Base-by-base conservation (phyloP, 2,113 vertebrate species). In the Lycocorax pyrrhopterus region DNA sequence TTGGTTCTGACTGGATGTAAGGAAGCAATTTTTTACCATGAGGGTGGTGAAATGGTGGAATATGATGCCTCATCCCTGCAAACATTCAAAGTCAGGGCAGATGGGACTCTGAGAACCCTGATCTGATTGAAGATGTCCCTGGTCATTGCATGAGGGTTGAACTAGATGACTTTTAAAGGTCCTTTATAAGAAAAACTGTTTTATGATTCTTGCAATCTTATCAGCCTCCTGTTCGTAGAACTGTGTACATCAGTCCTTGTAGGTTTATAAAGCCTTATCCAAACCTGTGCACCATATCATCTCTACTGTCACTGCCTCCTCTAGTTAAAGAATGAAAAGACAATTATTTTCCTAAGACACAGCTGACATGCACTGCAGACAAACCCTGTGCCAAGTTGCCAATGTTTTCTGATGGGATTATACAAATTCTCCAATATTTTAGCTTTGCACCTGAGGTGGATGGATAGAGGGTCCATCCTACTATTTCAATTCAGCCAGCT, bases 1-100 rank as follows among this genome's bases (percentile, higher is more conserved):
- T 62, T n/a, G 8, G 7, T 35, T 83, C 62, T 89, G 30, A 69
- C 21, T 41, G 41, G 30, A 23, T 41, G 21, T 22, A 60, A 18
- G 12, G 53, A 55, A 53, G 4, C 4, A n/a, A 7, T 7, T 41
- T 75, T 59, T 75, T 53, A 22, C 0, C 0, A 5, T 43, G 20
- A 49, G 15, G 9, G 6, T 52, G 15, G 9, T 47, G 27, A 58
- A 72, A 49, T 3, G 53, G 6, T 35, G 35, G 10, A 6, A 35
- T 29, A 27, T 3, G 10, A 27, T 12, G 3, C 1, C 10, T 4
- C 14, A 62, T 35, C 46, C 5, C 30, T 41, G 12, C 3, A 51
- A 60, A 46, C 2, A 37, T 60, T 39, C 23, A 6, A 62, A n/a
- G 17, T n/a, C 26, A 56, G 30, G 26, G 12, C 20, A 37, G 58